Base-by-base conservation (phyloP, 2,888 invertebrate species). In the Polydrusus cervinus region DNA sequence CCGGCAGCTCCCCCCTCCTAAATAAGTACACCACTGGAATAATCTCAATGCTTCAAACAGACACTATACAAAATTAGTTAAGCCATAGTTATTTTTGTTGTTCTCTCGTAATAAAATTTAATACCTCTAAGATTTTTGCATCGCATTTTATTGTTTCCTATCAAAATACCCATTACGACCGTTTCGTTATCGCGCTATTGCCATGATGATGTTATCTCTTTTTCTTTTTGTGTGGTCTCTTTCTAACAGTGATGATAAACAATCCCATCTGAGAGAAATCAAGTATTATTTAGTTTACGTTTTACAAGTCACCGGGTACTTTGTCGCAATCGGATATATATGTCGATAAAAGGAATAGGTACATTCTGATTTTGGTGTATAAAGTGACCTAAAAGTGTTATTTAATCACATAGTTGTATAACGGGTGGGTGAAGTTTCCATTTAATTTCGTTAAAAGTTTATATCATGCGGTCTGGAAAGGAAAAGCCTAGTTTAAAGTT, bases 211-310 rank as follows among this genome's bases (percentile, higher is more conserved):
- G 47, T 34, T 30, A 16, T 71, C 53, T 65, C 64, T 34, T 30
- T 67, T 66, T 53, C 40, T 55, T 61, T 25, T 43, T 30, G 11
- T 55, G 51, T 3, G 45, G 14, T 60, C 45, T 66, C 67, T 61
- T 38, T 73, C 72, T 72, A 72, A 51, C 49, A 20, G 65, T 67
- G 43, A 67, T 73, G 51, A 73, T 73, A 73, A 72, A 72, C 66
- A 66, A 73, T 73, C 73, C 61, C 73, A 62, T 67, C 73, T 67
- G 43, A 66, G 49, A 73, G 73, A 43, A 73, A 73, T 73, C 67
- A 67, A 53, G 57, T 55, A 40, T 66, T 49, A 67, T 61, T 73
- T 67, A 61, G 73, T 73, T 61, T 67, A 51, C 40, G 67, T 61
- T 61, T 72, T 49, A 67, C 60, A 69, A 69, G 61, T 57, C 38